Base-by-base conservation (phyloP, 1,140 invertebrate genomes). In the Zaprionus tsacasi region DNA sequence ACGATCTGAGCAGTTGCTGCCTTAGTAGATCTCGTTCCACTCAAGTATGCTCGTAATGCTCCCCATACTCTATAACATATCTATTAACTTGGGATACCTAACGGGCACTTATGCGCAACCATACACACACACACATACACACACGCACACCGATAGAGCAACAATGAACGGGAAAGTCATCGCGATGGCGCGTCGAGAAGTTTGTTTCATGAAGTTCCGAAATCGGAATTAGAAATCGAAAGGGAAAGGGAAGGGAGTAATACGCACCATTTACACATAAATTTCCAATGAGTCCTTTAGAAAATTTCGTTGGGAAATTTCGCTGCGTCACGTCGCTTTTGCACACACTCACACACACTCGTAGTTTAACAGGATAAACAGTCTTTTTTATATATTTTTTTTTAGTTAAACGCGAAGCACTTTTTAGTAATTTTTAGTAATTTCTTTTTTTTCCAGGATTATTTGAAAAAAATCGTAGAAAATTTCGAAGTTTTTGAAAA, bases 251-350 rank as follows among this genome's bases (percentile, higher is more conserved):
- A 50, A 11, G 10, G 45, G 15, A 17, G n/a, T n/a, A 50, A 52
- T 70, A 87, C 82, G 54, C 35, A 87, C 82, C 82, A 87, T 87
- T 87, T 87, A 87, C 79, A 79, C 81, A 86, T 74, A 79, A 87
- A 77, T 87, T 57, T 59, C 25, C 67, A 57, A 70, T 45, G 67
- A 43, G 59, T 75, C 72, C 72, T 69, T 30, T 21, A 2, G 65
- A 52, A 45, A 61, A 59, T 56, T 52, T 12, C 55, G 43, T 30
- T 50, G 75, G 56, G 21, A 57, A 85, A 69, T 63, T 73, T 55
- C 13, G 74, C 71, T 76, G 76, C 8, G 50, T 45, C 57, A 68
- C 68, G 57, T 12, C 25, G 6, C 6, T 8, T 6, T 4, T 3
- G 17, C 3, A 21, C 8, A 36, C 8, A 38, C 6, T n/a, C 45